phyloP scores from a whole-genome alignment of 2,797 vertebrate species.

The Paguma larvata region DNA sequence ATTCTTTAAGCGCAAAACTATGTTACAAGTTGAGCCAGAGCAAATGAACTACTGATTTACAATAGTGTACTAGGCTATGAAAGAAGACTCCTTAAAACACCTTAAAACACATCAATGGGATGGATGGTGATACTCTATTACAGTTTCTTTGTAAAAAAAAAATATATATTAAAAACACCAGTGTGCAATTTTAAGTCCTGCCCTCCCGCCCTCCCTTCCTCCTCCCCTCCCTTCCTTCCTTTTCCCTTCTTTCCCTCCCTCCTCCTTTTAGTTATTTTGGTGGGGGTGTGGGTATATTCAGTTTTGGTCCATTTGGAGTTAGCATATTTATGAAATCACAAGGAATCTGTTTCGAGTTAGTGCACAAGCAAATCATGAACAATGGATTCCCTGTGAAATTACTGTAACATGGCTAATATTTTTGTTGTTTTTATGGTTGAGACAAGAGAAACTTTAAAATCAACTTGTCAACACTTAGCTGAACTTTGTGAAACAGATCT shows the following conservation, averaged over 20 bases:
- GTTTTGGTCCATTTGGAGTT: conserved; percentile 48
- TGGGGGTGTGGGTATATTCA: conserved; percentile 36
- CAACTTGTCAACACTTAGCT: conserved; percentile 52
- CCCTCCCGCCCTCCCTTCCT: neutral
- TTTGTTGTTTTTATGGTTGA: conserved; percentile 65
- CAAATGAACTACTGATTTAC: conserved; percentile 30
- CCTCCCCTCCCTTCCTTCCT: neutral
- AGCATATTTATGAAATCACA: conserved; percentile 73
- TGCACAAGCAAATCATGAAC: conserved; percentile 59
- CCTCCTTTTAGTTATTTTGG: conserved; percentile 9
- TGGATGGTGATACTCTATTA: neutral
- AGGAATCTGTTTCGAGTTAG: conserved; percentile 69
- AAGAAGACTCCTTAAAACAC: neutral
- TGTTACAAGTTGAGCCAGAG: conserved; percentile 55
- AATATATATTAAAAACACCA: conserved; percentile 3
- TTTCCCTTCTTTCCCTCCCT: neutral
- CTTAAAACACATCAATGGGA: neutral
- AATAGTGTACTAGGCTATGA: neutral
- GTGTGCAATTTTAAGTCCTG: neutral
- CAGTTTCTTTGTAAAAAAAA: conserved; percentile 14
- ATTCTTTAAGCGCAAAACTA: conserved; percentile 44
- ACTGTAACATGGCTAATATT: conserved; percentile 46
- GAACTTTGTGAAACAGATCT: conserved; percentile 38
- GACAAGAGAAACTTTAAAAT: conserved; percentile 62
- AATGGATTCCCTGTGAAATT: conserved; percentile 53